Base-by-base conservation (phyloP, 2,113 vertebrate species). In the Terrapene triunguis region DNA sequence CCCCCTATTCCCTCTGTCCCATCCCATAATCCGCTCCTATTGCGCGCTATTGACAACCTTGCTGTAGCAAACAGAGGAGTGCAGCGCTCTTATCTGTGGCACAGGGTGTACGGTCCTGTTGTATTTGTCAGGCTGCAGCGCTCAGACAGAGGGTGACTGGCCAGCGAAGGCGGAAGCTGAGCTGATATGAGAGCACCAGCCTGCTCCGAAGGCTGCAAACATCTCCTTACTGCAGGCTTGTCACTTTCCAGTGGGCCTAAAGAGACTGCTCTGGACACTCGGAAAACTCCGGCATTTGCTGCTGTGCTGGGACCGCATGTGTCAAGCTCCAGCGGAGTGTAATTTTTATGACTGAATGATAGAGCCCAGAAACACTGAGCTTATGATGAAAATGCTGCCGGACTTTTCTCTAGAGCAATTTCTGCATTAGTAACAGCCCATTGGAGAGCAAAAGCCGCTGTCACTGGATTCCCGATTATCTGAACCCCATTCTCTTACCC, bases 341-440 rank as follows among this genome's bases (percentile, higher is more conserved):
- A 5, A 82, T 69, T 89, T 84, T 87, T 82, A 87, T 8, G 62
- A 72, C 27, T 50, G 87, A 50, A 72, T 92, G 91, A 8, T 80
- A 89, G 82, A 93, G 87, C 85, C 87, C 80, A 81, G 92, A 95
- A 91, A 82, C 1, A 13, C 78, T 74, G 74, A 88, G 85, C 38
- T 96, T n/a, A 17, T 47, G 91, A 88, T 90, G 90, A 83, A 92
- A 95, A 89, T 0, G 2, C 79, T 89, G 90, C 83, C 90, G 92
- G 95, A 9, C 54, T 92, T 97, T 92, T 91, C 91, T 87, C 94
- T 93, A 89, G 90, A 92, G 95, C 94, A 83, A 32, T 96, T 96
- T 87, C 88, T 76, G 62, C 0, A 0, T 38, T 92, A 85, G 91
- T 80, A 96, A 86, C 78, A 62, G 90, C 90, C 92, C 94, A 92